phyloP scores from a whole-genome alignment of 1,140 invertebrate genomes.

The Drosophila sulfurigaster region DNA sequence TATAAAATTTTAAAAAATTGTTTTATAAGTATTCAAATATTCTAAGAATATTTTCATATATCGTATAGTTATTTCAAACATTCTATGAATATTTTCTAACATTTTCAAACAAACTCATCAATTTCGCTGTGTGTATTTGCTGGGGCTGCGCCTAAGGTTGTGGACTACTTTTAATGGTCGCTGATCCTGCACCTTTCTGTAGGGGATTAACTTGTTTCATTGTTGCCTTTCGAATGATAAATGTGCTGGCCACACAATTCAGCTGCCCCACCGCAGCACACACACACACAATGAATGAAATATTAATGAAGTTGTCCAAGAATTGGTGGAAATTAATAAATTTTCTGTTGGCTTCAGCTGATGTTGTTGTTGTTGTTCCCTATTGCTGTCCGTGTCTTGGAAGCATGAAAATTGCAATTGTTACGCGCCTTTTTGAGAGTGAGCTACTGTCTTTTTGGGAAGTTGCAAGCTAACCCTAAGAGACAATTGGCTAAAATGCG shows the following conservation, averaged over 20 bases:
- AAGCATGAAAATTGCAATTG: conserved; percentile 80
- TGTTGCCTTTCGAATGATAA: conserved; percentile 61
- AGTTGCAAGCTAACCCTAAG: background rate
- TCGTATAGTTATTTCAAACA: too few relatives aligned
- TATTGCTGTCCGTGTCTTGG: background rate
- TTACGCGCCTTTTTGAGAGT: conserved; percentile 43
- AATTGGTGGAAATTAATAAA: conserved; percentile 42
- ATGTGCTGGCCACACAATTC: conserved; percentile 49
- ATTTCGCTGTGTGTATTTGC: conserved; percentile 1
- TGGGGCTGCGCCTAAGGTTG: background rate
- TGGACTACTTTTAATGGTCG: conserved; percentile 20
- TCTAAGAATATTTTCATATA: too few relatives aligned
- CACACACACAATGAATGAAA: conserved; percentile 35
- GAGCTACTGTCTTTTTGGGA: conserved; percentile 44
- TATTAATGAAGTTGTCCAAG: conserved; percentile 72
- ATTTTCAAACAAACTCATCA: background rate
- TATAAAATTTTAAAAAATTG: too few relatives aligned
- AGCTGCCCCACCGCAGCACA: conserved; percentile 43
- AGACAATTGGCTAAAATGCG: conserved; percentile 62
- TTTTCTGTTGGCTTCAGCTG: conserved; percentile 25
- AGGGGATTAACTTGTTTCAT: conserved; percentile 75
- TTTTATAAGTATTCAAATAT: too few relatives aligned
- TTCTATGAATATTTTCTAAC: too few relatives aligned
- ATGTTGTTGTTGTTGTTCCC: background rate
- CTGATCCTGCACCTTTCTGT: conserved; percentile 61